Conservation (phyloP, 2,888 invertebrate species). For the Coelinius sp. region DNA sequence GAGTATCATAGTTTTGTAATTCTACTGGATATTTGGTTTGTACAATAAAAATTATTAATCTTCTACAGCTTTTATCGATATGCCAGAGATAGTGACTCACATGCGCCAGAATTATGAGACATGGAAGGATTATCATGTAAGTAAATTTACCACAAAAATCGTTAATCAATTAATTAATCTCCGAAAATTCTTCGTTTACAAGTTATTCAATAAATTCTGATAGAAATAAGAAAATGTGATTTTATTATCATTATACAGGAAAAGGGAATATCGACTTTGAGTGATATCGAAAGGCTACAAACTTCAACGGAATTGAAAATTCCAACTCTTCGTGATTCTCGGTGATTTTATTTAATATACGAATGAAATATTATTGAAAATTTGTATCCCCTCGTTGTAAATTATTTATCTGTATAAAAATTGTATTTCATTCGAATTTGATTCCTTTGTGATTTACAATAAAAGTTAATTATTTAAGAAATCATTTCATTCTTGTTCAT, state of each 20-base stretch:
- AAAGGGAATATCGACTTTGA: slow-evolving; percentile 81
- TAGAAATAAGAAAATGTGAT: not conserved
- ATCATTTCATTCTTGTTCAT: not conserved
- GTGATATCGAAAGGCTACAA: slow-evolving; percentile 76
- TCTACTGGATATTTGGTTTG: too few species aligned
- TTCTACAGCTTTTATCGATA: slow-evolving; percentile 85
- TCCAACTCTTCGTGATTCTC: slow-evolving; percentile 27
- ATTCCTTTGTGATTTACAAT: not conserved
- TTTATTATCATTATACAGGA: slow-evolving; percentile 63
- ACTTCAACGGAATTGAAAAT: slow-evolving; percentile 59
- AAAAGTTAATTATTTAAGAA: too few species aligned
- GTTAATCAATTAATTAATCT: slow-evolving; percentile 1
- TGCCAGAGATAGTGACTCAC: slow-evolving; percentile 90
- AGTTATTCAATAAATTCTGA: too few species aligned
- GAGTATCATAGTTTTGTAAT: slow-evolving; percentile 54
- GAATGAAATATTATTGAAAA: not conserved
- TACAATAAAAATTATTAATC: slow-evolving; percentile 20
- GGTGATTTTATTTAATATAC: slow-evolving; percentile 26
- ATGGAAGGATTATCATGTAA: slow-evolving; percentile 87
- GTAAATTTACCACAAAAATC: slow-evolving; percentile 30
- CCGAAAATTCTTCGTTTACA: too few species aligned
- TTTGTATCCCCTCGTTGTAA: slow-evolving; percentile 18
- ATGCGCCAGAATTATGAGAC: slow-evolving; percentile 90
- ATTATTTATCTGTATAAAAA: slow-evolving; percentile 19
- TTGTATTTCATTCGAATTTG: not conserved